These are phyloP conservation scores for Parapristionchus giblindavisi DNA, from an alignment of 2,888 invertebrate species.

Conservation along the genomic window DNA sequence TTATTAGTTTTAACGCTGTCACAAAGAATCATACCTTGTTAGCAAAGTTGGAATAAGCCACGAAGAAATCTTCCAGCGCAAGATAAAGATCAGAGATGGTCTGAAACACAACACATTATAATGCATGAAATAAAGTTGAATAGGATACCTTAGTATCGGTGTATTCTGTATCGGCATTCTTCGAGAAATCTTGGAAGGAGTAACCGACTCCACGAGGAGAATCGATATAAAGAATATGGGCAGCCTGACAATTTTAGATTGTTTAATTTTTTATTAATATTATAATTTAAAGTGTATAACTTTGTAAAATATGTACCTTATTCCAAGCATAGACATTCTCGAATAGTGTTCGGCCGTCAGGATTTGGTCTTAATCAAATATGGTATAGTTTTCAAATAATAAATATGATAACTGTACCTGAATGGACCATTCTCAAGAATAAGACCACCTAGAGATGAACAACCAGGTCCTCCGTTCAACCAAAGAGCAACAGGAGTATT, in stretches of 20 bases:
- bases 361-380: background rate
- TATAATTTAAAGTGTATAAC: too few species aligned
- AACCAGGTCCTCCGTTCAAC: slow-evolving; percentile 61
- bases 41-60: slow-evolving; percentile 71
- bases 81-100: slow-evolving; percentile 71
- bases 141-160: slow-evolving; percentile 55
- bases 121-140: too few species aligned
- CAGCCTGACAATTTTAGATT: too few species aligned
- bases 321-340: slow-evolving; percentile 69
- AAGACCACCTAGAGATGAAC: slow-evolving; percentile 46
- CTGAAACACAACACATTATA: too few species aligned
- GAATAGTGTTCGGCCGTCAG: slow-evolving; percentile 43
- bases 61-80: slow-evolving; percentile 73
- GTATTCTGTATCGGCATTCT: slow-evolving; percentile 50
- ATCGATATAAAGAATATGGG: slow-evolving; percentile 73
- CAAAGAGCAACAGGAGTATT: slow-evolving; percentile 60
- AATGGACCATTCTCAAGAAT: slow-evolving; percentile 70
- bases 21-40: slow-evolving; percentile 61
- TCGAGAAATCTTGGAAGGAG: slow-evolving; percentile 71
- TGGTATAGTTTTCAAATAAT: background rate
- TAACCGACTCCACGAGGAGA: slow-evolving; percentile 74
- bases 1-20: background rate
- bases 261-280: too few species aligned
- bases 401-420: slow-evolving; percentile 23
- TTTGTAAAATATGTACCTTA: too few species aligned